phyloP scores from a whole-genome alignment of 2,888 invertebrate species.

The Mythimna albipuncta region DNA sequence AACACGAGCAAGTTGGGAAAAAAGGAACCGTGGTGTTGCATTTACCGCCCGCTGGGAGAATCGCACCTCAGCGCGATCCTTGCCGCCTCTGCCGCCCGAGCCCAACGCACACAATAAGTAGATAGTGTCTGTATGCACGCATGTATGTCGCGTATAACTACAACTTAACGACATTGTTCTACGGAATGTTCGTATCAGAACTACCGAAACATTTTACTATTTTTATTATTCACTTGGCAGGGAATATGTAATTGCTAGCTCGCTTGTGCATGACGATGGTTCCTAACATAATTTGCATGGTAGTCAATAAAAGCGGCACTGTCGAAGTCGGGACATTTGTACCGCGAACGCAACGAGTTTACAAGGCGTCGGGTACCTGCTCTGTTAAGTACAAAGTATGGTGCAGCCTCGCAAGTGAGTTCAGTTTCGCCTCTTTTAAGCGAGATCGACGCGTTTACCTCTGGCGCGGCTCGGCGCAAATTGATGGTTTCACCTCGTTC shows the following conservation, averaged over 20 bases:
- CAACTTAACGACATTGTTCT: slow-evolving; percentile 60
- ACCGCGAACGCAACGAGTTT: slow-evolving; percentile 73
- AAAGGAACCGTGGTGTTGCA: slow-evolving; percentile 71
- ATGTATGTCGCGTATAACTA: slow-evolving; percentile 64
- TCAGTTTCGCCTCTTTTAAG: slow-evolving; percentile 76
- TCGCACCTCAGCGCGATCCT: slow-evolving; percentile 71
- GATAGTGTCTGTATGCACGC: slow-evolving; percentile 59
- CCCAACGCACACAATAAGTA: slow-evolving; percentile 37
- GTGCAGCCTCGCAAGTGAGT: slow-evolving; percentile 73
- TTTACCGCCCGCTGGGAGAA: slow-evolving; percentile 77
- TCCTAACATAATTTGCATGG: slow-evolving; percentile 11
- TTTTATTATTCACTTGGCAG: slow-evolving; percentile 23
- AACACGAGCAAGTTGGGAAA: slow-evolving; percentile 74
- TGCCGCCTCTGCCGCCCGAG: slow-evolving; percentile 54
- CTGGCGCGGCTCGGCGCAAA: slow-evolving; percentile 81
- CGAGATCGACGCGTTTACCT: slow-evolving; percentile 82
- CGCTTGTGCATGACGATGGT: slow-evolving; percentile 2
- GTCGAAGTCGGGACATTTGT: slow-evolving; percentile 68
- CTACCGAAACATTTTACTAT: slow-evolving; percentile 20
- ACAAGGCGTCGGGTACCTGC: slow-evolving; percentile 70
- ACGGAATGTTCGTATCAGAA: slow-evolving; percentile 41
- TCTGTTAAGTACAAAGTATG: slow-evolving; percentile 71
- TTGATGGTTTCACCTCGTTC: slow-evolving; percentile 88
- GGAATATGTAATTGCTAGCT: slow-evolving; percentile 28
- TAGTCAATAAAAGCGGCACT: slow-evolving; percentile 42